phyloP scores from a whole-genome alignment of 1,140 invertebrate genomes.

The Nautilus pompilius region DNA sequence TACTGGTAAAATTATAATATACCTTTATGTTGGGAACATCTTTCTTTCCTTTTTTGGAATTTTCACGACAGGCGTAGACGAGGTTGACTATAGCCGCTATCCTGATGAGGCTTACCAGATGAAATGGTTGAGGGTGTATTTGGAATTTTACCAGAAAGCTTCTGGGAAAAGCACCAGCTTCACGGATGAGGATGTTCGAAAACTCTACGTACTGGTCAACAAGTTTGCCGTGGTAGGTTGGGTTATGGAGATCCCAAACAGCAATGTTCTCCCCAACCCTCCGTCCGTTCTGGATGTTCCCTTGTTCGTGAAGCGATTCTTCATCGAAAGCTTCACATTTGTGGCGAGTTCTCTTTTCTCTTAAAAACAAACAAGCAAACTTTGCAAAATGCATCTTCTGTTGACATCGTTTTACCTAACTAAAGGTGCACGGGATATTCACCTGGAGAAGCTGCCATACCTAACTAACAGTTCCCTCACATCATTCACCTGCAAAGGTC shows the following conservation, averaged over 20 bases:
- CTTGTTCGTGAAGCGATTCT: background rate
- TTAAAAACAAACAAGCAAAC: background rate
- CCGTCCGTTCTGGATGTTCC: background rate
- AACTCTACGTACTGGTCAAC: conserved; percentile 74
- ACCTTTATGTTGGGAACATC: too few relatives aligned
- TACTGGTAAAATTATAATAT: too few relatives aligned
- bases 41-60: too few relatives aligned
- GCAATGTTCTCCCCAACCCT: background rate
- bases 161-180: too few relatives aligned
- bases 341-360: background rate
- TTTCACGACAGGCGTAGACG: conserved; percentile 50
- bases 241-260: too few relatives aligned
- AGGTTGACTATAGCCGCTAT: conserved; percentile 63
- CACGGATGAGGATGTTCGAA: conserved; percentile 64
- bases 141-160: too few relatives aligned
- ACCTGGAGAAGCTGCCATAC: too few relatives aligned
- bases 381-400: background rate
- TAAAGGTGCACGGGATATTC: too few relatives aligned
- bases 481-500: too few relatives aligned
- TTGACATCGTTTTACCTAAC: background rate
- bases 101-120: conserved; percentile 77
- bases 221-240: conserved; percentile 68
- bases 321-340: background rate
- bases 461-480: too few relatives aligned
- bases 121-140: conserved; percentile 69